Percentiles rank a stretch among this genome's conserved stretches.
Evolutionary conservation across 2,797 vertebrate species (phyloP).

Genomic region (Emydoidea blandingii): DNA sequence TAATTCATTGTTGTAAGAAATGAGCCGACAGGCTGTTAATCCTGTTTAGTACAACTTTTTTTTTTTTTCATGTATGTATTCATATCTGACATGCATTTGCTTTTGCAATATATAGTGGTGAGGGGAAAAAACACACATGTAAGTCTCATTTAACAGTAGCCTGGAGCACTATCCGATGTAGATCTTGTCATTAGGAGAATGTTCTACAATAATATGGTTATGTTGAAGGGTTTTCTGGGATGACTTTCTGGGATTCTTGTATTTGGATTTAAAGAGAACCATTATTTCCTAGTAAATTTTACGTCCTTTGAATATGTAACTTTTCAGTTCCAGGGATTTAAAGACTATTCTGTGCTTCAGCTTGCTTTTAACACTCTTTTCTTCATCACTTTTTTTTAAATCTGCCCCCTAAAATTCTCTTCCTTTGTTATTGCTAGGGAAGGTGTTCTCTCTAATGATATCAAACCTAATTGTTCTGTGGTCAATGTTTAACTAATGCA

Average conservation of each 20-base stretch:
- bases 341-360: background rate
- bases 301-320: background rate
- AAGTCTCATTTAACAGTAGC: background rate
- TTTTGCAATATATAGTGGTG: background rate
- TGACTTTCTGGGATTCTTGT: background rate
- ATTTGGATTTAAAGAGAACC: background rate
- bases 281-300: background rate
- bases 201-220: background rate
- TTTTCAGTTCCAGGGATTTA: background rate
- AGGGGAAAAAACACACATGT: background rate
- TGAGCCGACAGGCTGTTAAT: background rate
- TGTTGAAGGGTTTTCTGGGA: background rate
- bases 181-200: background rate
- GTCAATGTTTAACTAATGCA: background rate
- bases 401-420: conserved; percentile 31
- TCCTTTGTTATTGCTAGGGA: background rate
- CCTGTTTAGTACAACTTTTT: background rate
- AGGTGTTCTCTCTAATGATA: conserved; percentile 3
- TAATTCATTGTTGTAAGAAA: background rate
- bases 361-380: conserved; percentile 12
- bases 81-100: background rate
- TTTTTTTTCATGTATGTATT: background rate
- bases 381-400: background rate
- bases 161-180: background rate
- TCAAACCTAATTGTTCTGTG: background rate